Evolutionary conservation across 2,797 vertebrate species (phyloP), one percentile per base, ranked within the genome.

Genomic region (Anguilla megastoma): DNA sequence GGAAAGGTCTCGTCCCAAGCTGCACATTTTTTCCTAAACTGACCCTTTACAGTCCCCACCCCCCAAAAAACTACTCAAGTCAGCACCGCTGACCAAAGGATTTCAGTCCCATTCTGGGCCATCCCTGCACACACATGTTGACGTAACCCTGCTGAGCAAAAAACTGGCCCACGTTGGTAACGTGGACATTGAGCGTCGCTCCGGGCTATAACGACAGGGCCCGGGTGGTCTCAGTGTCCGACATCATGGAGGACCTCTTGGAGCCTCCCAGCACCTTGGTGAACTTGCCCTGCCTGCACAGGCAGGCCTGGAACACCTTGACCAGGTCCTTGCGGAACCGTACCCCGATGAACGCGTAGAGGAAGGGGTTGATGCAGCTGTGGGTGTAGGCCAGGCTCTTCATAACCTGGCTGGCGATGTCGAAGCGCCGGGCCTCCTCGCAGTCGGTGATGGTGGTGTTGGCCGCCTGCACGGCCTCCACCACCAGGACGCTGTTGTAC

Each of bases 331-430:
- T 93, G 79, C 96, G 95, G 92, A 98, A 98, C 0, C 96, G 95
- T 14, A 95, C 93, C 0, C 98, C 98, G 0, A 97, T 95, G 0
- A 99, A 98, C 30, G 94, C 97, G 0, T 98, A 98, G 84, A 99
- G 95, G 87, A 98, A 93, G 0, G 98, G 98, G 90, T 98, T 98
- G 89, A 98, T 95, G 92, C 97, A 98, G 88, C 97, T 96, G 89
- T 98, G 98, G 84, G 95, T 86, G 91, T 98, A 98, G 56, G 98
- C 97, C 0, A 98, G 69, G 36, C 94, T 94, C 91, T 97, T 97
- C 71, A 97, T 94, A 85, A 97, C 91, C 92, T 98, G 96, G 12
- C 94, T 90, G 1, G 82, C 89, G 0, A 95, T 94, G 90, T 96
- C 94, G 0, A 97, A 90, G 0, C 2, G 69, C 30, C 89, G 88